Base-by-base conservation (phyloP, 2,797 vertebrate genomes). In the Sibirionetta formosa region DNA sequence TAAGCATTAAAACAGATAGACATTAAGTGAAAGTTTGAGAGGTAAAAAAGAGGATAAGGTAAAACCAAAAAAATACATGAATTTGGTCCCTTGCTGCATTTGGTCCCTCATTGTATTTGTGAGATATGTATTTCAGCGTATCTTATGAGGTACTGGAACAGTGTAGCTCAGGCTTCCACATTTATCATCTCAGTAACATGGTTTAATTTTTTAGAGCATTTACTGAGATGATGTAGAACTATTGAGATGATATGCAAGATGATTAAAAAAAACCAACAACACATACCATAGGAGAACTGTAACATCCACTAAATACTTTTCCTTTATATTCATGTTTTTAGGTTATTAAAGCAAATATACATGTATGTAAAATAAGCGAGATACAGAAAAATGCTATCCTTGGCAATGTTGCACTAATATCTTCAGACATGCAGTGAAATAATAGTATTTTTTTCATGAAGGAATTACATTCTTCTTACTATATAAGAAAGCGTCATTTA, bases 401-500 rank as follows among this genome's bases (percentile, higher is more conserved):
- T 70, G 29, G 3, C 88, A 83, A 29, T 23, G 12, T 60, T 40
- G 50, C 8, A 12, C 38, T 73, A 51, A 36, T 8, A 44, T 82
- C 36, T 68, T 70, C 12, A 50, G 53, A 73, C 0, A 0, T 64
- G 17, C 23, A 44, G 5, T 82, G 57, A 90, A 80, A 53, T 69
- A 70, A 40, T 1, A 1, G 1, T 33, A 26, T 31, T 3, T 24
- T 91, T 84, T 88, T 90, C 19, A 35, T 82, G 35, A 23, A 94
- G 44, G 4, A 66, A 22, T 53, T 89, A 4, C 7, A 53, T 61
- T 66, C 8, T 63, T 78, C 17, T 91, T 17, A 40, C 20, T 90
- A 61, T 82, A 36, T n/a, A 50, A 60, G 3, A 0, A 1, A 13
- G 54, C 1, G 0, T 13, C 24, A 2, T 56, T 61, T 1, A 38